phyloP scores from a whole-genome alignment of 2,888 invertebrate genomes.

The Lycaena phlaeas region DNA sequence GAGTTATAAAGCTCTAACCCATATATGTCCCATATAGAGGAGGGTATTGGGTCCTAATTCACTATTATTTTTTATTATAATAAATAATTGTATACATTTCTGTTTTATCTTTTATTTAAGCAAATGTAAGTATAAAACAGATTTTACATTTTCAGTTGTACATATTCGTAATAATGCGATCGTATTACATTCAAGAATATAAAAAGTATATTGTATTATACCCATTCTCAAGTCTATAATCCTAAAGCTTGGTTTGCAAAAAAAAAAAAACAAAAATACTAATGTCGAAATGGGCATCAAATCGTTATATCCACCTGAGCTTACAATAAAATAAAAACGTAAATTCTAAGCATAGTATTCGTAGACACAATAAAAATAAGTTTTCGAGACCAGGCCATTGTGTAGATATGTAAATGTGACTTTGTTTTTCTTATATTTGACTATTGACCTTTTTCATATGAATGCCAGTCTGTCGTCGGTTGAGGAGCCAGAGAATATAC shows the following conservation, averaged over 20 bases:
- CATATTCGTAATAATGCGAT: too few relatives aligned
- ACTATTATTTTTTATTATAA: too few relatives aligned
- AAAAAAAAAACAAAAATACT: neutral
- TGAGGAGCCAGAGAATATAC: neutral
- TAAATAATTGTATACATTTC: too few relatives aligned
- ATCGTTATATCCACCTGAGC: neutral
- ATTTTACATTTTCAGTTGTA: too few relatives aligned
- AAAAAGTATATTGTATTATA: too few relatives aligned
- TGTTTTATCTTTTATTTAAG: too few relatives aligned
- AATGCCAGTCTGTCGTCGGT: neutral
- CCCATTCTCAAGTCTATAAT: too few relatives aligned
- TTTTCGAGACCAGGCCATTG: neutral
- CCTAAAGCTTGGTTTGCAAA: constrained; percentile 23
- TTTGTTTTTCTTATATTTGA: constrained; percentile 3
- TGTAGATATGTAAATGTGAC: neutral
- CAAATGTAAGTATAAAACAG: too few relatives aligned
- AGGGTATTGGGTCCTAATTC: too few relatives aligned
- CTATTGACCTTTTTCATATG: constrained; percentile 4
- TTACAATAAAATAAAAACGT: neutral
- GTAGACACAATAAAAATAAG: constrained; percentile 7
- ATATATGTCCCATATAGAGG: too few relatives aligned
- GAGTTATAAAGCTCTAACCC: too few relatives aligned
- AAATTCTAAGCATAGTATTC: neutral
- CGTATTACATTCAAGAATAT: too few relatives aligned
- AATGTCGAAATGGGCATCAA: neutral